Percentiles rank a stretch among this genome's conserved stretches.
phyloP scores from a whole-genome alignment of 2,797 vertebrate genomes.

The Parambassis ranga region DNA sequence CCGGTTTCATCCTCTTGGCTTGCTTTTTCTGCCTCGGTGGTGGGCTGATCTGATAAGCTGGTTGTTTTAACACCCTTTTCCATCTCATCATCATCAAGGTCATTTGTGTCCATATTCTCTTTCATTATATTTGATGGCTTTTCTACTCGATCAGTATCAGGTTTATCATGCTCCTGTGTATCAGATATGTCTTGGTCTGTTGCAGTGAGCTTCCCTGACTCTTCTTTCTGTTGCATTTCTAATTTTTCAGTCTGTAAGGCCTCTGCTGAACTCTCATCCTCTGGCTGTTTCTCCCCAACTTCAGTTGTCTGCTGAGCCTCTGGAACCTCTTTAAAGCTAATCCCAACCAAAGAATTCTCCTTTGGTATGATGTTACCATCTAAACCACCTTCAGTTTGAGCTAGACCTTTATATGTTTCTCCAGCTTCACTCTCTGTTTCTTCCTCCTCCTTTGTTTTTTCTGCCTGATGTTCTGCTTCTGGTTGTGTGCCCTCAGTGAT shows the following conservation, averaged over 20 bases:
- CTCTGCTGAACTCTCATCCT: conserved; percentile 19
- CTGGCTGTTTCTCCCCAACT: conserved; percentile 16
- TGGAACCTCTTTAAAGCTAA: conserved; percentile 63
- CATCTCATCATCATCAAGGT: conserved; percentile 24
- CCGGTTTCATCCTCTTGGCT: conserved; percentile 11
- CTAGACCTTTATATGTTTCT: conserved; percentile 27
- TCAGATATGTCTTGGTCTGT: conserved; percentile 7
- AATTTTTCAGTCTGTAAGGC: conserved; percentile 5
- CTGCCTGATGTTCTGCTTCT: conserved; percentile 32
- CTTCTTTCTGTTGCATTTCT: conserved; percentile 24
- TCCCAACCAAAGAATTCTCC: conserved; percentile 58
- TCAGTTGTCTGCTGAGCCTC: conserved; percentile 35
- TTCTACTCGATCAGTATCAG: conserved; percentile 3
- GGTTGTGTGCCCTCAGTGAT: conserved; percentile 7
- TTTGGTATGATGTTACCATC: conserved; percentile 20
- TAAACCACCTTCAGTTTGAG: conserved; percentile 16
- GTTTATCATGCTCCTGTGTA: conserved; percentile 4
- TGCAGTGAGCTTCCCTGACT: conserved; percentile 7
- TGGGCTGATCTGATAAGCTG: conserved; percentile 27
- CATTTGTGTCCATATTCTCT: conserved; percentile 17
- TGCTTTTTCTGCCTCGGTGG: conserved; percentile 18
- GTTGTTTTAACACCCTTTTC: conserved; percentile 30
- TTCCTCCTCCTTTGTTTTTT: conserved; percentile 21
- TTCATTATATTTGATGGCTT: neutral
- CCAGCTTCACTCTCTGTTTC: conserved; percentile 17